These are phyloP conservation scores for Natrix natrix DNA, from an alignment of 2,797 vertebrate species.

Conservation along the genomic window DNA sequence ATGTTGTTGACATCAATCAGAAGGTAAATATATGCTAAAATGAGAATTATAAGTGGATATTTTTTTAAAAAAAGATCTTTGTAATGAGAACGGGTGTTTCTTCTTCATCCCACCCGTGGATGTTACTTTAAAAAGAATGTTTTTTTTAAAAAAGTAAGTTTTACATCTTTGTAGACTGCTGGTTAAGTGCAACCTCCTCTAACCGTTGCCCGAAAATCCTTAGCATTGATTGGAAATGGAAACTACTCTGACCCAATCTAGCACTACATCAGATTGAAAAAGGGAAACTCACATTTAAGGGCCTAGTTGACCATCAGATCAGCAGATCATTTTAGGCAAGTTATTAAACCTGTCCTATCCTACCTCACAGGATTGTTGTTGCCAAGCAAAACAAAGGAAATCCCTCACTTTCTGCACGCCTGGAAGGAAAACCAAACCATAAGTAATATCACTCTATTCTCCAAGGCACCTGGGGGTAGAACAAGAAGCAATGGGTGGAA, in stretches of 20 bases:
- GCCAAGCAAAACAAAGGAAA: background rate
- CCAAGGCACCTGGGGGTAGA: too few species aligned
- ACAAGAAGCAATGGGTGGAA: too few species aligned
- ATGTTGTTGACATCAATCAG: constrained; percentile 12
- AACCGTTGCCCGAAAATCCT: background rate
- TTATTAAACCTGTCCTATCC: background rate
- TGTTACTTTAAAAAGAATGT: background rate
- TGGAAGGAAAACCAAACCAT: background rate
- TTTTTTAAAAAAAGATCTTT: background rate
- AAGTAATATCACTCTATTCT: background rate
- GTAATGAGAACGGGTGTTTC: background rate
- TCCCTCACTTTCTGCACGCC: background rate
- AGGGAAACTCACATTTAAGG: background rate
- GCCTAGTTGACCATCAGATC: background rate
- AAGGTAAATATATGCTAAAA: constrained; percentile 2
- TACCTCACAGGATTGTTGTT: background rate
- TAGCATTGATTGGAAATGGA: background rate
- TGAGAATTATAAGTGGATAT: constrained; percentile 1
- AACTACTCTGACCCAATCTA: background rate
- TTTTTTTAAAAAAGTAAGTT: background rate
- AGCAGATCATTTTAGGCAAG: background rate
- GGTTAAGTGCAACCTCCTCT: background rate
- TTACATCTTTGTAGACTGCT: background rate
- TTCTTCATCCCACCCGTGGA: too few species aligned
- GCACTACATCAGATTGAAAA: background rate